phyloP scores from a whole-genome alignment of 2,797 vertebrate genomes.

The Enteromius paludinosus region DNA sequence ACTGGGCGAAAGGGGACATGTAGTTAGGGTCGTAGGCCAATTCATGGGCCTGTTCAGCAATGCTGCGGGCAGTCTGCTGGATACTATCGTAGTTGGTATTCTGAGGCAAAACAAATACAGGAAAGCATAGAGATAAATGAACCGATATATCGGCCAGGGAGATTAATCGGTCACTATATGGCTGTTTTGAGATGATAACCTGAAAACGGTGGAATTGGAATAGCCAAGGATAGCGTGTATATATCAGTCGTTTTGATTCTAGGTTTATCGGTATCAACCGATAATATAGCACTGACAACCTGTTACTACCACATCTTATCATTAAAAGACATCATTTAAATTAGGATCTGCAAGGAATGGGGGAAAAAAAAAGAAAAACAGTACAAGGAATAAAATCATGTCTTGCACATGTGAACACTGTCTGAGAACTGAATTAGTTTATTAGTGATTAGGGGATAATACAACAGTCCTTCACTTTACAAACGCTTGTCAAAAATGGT shows the following conservation, averaged over 20 bases:
- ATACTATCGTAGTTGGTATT: slow-evolving; percentile 96
- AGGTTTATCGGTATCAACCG: not conserved
- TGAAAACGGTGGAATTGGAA: not conserved
- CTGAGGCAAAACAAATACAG: slow-evolving; percentile 67
- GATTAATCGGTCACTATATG: not conserved
- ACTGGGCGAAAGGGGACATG: slow-evolving; percentile 99
- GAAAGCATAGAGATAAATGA: not conserved
- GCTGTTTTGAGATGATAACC: not conserved
- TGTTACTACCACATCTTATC: not conserved
- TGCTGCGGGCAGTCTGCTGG: slow-evolving; percentile 94
- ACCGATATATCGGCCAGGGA: not conserved
- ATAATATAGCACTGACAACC: not conserved
- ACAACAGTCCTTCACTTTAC: too few relatives aligned
- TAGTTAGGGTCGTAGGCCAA: slow-evolving; percentile 98
- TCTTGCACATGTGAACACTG: too few relatives aligned
- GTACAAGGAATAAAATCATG: too few relatives aligned
- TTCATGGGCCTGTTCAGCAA: slow-evolving; percentile 95
- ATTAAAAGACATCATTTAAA: not conserved
- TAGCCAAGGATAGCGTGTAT: not conserved
- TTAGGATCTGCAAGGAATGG: too few relatives aligned
- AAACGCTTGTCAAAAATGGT: too few relatives aligned
- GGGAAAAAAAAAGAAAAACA: too few relatives aligned
- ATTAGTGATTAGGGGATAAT: too few relatives aligned
- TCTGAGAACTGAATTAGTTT: too few relatives aligned
- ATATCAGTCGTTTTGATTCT: not conserved